phyloP scores from a whole-genome alignment of 2,113 vertebrate species.

The Leucoraja erinaceus region DNA sequence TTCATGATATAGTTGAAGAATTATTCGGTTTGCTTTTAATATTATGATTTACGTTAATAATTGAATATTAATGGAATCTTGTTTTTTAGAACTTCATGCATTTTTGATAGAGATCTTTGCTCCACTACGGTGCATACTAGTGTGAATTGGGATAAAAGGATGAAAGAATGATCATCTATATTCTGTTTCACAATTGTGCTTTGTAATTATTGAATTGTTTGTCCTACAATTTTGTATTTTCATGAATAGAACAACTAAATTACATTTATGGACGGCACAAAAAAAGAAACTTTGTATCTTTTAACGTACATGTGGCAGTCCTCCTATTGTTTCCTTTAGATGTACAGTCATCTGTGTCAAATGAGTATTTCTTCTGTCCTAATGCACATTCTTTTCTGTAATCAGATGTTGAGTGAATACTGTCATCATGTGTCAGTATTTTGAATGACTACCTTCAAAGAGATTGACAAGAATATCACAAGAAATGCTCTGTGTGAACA shows the following conservation, averaged over 20 bases:
- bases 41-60: not conserved
- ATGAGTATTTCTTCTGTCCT: not conserved
- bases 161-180: not conserved
- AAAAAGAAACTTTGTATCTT: not conserved
- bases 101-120: not conserved
- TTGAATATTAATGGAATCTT: not conserved
- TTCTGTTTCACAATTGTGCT: not conserved
- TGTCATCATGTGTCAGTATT: conserved; percentile 3
- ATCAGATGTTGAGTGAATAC: not conserved
- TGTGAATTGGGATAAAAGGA: not conserved
- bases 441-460: conserved; percentile 26
- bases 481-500: not conserved
- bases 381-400: not conserved
- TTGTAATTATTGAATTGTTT: not conserved
- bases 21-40: not conserved
- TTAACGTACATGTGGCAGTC: not conserved
- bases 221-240: not conserved
- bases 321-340: not conserved
- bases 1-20: not conserved
- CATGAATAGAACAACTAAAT: not conserved
- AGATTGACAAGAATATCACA: conserved; percentile 12
- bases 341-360: not conserved
- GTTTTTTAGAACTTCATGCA: not conserved
- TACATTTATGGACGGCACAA: not conserved
- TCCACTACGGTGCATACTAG: not conserved